Evolutionary conservation across 2,888 invertebrate genomes (phyloP), one percentile per base, ranked within the genome.

Genomic region (Calliphora vomitoria): DNA sequence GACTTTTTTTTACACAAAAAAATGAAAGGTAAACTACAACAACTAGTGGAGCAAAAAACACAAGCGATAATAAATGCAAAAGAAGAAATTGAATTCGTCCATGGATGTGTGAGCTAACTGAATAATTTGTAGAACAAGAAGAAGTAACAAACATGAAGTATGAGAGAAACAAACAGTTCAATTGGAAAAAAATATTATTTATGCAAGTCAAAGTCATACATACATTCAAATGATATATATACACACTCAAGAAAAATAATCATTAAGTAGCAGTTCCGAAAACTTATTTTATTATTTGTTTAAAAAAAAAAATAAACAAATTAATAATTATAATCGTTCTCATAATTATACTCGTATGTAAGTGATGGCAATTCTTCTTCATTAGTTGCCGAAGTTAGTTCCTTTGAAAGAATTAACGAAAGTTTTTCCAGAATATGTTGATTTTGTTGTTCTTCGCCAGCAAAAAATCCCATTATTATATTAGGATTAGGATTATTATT

Each of bases 1-100:
- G 64, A 11, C 25, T 60, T 72, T 41, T 20, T 66, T 31, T 8
- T 25, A 11, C 11, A 25, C 47, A 8, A n/a, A 20, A 10, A 66
- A 38, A 41, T 55, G 41, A 15, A 64, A 62, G 25, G 71, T 50
- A 50, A 71, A 35, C 20, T 35, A 4, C 8, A 50, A 81, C n/a
- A 38, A 72, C 38, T 15, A 6, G 0, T 11, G 20, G 11, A 41
- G 18, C 1, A 68, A 64, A 10, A 18, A 38, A 55, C 31, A 44
- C 25, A 31, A 68, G 41, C n/a, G 55, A 15, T 81, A 64, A 71
- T 81, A 64, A 72, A 74, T 81, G 81, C 18, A 81, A 31, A 74
- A 72, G 15, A 8, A 55, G 18, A 64, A 72, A 81, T 81, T 81
- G 71, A 81, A 74, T 81, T 81, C 41, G 41, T 35, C 8, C 53